Conservation (phyloP, 2,113 vertebrate species). For the Benitochromis conjunctus region DNA sequence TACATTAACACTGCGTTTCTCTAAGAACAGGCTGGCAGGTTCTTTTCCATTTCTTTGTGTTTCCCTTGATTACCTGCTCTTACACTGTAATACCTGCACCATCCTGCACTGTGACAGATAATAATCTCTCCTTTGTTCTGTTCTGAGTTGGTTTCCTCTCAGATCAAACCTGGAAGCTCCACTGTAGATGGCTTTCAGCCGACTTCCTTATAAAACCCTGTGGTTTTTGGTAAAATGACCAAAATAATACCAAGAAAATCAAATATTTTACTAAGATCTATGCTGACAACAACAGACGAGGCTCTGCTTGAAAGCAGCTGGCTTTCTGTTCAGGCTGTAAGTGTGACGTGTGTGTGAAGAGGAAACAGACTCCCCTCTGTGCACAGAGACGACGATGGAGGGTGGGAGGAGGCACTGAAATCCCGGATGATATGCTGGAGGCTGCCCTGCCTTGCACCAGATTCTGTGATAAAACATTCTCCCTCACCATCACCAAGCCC, state of each 20-base stretch:
- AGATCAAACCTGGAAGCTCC: not conserved
- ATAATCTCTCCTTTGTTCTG: no score
- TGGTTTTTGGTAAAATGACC: not conserved
- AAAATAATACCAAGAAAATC: not conserved
- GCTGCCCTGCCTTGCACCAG: constrained; percentile 38
- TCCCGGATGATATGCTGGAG: constrained; percentile 43
- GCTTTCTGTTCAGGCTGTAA: not conserved
- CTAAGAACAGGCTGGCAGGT: not conserved
- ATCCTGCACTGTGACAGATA: no score
- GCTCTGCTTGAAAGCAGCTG: not conserved
- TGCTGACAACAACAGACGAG: not conserved
- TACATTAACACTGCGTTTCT: not conserved
- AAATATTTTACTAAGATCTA: not conserved
- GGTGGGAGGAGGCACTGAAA: constrained; percentile 43
- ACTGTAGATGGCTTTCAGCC: not conserved
- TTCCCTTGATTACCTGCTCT: no score
- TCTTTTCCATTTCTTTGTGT: not conserved
- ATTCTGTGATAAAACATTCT: not conserved
- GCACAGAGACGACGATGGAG: not conserved
- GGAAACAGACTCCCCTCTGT: constrained; percentile 37
- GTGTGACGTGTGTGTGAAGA: not conserved
- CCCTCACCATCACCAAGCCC: not conserved
- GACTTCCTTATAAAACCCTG: not conserved
- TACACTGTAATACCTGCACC: no score
- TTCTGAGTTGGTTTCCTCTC: not conserved